A percentile compares a stretch with the other conserved stretches of the same genome.
Conservation (phyloP, 2,888 invertebrate species). For the Glaucopsyche alexis region DNA sequence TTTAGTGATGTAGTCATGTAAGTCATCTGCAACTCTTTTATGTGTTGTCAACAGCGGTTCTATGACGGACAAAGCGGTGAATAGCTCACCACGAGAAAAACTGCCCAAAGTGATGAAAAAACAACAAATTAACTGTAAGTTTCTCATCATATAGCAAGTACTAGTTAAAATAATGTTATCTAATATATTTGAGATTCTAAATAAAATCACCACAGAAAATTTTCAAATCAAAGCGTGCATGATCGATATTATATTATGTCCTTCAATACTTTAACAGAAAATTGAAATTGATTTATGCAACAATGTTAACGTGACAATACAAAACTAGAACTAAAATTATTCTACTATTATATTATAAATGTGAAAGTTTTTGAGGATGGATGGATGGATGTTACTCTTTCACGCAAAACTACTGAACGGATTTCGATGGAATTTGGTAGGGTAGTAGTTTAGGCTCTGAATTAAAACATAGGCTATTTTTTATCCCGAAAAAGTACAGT, state of each 20-base stretch:
- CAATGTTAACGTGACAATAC: background rate
- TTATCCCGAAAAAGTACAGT: too few relatives aligned
- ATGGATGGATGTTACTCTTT: too few relatives aligned
- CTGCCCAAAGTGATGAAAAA: conserved; percentile 45
- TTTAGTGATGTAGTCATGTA: conserved; percentile 90
- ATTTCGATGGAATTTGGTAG: too few relatives aligned
- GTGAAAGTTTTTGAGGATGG: too few relatives aligned
- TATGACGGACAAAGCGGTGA: conserved; percentile 96
- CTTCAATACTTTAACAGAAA: background rate
- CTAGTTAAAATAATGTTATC: too few relatives aligned
- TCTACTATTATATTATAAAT: too few relatives aligned
- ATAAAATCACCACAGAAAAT: background rate
- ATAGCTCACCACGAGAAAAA: conserved; percentile 83
- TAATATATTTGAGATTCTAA: background rate
- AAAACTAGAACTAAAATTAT: background rate
- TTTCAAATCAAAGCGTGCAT: background rate
- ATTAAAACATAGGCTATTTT: too few relatives aligned
- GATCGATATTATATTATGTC: background rate
- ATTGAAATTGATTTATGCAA: background rate
- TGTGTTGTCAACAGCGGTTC: conserved; percentile 95
- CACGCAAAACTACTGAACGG: too few relatives aligned
- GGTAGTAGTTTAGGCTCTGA: too few relatives aligned
- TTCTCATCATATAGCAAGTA: background rate
- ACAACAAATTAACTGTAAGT: conserved; percentile 35
- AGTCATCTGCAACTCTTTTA: conserved; percentile 89